Base-by-base conservation (phyloP, 2,888 invertebrate species). In the Euplagia quadripunctaria region DNA sequence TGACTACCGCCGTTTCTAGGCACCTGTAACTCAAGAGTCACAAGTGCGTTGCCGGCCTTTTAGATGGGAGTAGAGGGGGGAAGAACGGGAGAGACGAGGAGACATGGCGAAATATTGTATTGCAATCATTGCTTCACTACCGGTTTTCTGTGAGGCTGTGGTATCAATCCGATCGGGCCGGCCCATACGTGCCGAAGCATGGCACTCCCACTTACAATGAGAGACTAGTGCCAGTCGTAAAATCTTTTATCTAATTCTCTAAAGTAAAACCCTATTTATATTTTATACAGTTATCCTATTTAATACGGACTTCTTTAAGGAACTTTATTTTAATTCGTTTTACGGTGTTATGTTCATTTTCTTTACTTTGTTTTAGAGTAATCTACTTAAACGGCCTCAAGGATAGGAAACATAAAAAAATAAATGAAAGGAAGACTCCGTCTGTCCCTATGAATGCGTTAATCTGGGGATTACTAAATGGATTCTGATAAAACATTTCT, bases 391-490 rank as follows among this genome's bases (percentile, higher is more conserved):
- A 64, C 31, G 64, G 70, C 73, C 76, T 79, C 70, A 81, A 66
- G 78, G 66, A 73, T 71, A 77, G 73, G 51, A 71, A 79, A 74
- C 78, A 78, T 84, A 84, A 84, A 85, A 46, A 85, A 79, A 78
- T 74, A 82, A 86, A 79, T 72, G 55, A 74, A 80, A 74, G 68
- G 51, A 68, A 64, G 65, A 73, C 74, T 73, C 76, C 67, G 72
- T 76, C 72, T 67, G 71, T 80, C 81, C 72, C 75, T 84, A 84
- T 84, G 84, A 86, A 79, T 78, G 82, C 80, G 86, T 79, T 84
- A 84, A 84, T 84, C 84, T 76, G 17, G 41, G 76, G 86, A 84
- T 84, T 85, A 85, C 78, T 77, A 80, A 79, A 82, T 85, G 86
- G 85, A 82, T 81, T 84, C 78, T 79, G 81, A 81, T 81, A 77